Evolutionary conservation across 2,797 vertebrate genomes (phyloP).

Genomic region (Chaenodraco wilsoni): DNA sequence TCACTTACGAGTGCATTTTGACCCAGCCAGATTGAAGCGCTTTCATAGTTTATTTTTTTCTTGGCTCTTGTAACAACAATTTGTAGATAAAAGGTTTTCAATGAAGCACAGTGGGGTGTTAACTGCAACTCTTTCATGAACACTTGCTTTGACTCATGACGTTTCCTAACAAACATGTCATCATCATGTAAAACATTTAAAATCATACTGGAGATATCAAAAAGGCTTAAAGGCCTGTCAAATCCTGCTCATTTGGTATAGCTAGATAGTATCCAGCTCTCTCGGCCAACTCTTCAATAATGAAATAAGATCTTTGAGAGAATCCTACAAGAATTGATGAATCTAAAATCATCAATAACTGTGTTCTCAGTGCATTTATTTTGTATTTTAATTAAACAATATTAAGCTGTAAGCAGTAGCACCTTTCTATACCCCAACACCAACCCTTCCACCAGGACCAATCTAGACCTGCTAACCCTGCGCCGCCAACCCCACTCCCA

Average conservation of each 20-base stretch:
- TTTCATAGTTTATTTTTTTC: not conserved
- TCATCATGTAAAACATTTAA: not conserved
- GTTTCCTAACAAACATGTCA: conserved; percentile 20
- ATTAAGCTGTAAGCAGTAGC: conserved; percentile 29
- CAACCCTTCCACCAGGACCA: conserved; percentile 25
- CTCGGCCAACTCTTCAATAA: not conserved
- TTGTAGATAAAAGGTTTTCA: conserved; percentile 21
- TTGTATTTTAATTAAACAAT: conserved; percentile 70
- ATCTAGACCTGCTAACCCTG: conserved; percentile 6
- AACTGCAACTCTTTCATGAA: conserved; percentile 22
- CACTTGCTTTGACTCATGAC: conserved; percentile 8
- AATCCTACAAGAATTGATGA: conserved; percentile 5
- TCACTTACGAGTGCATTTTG: not conserved
- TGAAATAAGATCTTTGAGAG: conserved; percentile 2
- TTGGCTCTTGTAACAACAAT: not conserved
- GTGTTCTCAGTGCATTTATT: conserved; percentile 34
- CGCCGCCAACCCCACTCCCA: not conserved
- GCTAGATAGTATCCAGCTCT: not conserved
- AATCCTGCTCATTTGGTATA: not conserved
- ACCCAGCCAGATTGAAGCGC: not conserved
- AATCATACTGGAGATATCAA: not conserved
- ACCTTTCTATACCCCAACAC: conserved; percentile 17
- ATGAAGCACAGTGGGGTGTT: conserved; percentile 19
- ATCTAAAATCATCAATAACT: not conserved
- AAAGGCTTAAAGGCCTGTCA: conserved; percentile 18